phyloP scores from a whole-genome alignment of 2,113 vertebrate genomes.

The Limanda limanda region DNA sequence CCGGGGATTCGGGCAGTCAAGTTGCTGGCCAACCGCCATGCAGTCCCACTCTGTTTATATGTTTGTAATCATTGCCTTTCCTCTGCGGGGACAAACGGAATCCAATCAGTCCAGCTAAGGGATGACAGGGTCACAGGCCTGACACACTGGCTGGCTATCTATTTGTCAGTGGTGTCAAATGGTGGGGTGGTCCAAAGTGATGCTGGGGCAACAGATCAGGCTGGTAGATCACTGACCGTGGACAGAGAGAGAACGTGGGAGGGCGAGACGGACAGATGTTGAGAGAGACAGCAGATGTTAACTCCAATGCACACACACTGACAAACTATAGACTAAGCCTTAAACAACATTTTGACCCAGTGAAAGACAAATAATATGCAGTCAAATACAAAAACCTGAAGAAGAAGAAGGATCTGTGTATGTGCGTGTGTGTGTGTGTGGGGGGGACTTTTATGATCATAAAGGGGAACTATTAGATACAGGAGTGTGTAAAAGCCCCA shows the following conservation, averaged over 20 bases:
- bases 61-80: slow-evolving; percentile 76
- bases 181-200: slow-evolving; percentile 57
- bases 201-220: slow-evolving; percentile 58
- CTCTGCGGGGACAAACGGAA: slow-evolving; percentile 71
- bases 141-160: slow-evolving; percentile 61
- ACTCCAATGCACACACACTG: background rate
- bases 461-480: slow-evolving; percentile 43
- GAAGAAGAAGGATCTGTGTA: background rate
- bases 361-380: background rate
- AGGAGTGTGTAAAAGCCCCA: slow-evolving; percentile 52
- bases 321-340: background rate
- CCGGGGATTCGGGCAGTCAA: slow-evolving; percentile 58
- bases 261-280: background rate
- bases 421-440: background rate
- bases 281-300: background rate
- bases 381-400: background rate
- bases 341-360: background rate
- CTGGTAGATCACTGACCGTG: slow-evolving; percentile 40
- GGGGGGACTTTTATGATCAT: slow-evolving; percentile 47
- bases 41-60: slow-evolving; percentile 75
- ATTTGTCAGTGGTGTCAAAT: slow-evolving; percentile 75
- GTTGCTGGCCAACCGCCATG: slow-evolving; percentile 58
- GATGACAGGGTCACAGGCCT: slow-evolving; percentile 73
- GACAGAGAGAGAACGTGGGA: slow-evolving; percentile 5
- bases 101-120: slow-evolving; percentile 73